A percentile compares a stretch with the other conserved stretches of the same genome.
Evolutionary conservation across 2,888 invertebrate species (phyloP).

Genomic region (Ichneumon xanthorius): DNA sequence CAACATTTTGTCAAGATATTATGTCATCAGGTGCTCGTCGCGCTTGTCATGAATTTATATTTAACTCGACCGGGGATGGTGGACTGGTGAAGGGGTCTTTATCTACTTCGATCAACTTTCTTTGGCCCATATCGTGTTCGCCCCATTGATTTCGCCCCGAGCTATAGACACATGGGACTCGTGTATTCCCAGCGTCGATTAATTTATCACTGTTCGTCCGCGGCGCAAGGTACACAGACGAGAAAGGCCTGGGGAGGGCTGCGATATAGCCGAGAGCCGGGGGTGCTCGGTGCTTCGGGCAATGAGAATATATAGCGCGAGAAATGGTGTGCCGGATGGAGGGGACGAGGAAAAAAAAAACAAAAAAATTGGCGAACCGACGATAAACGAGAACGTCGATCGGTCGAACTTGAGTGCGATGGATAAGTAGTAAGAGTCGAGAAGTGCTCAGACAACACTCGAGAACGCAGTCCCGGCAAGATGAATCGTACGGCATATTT

Average conservation of each 20-base stretch:
- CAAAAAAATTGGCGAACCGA: neutral
- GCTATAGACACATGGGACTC: slow-evolving; percentile 21
- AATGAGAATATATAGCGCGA: slow-evolving; percentile 6
- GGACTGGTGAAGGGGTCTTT: neutral
- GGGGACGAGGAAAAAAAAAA: slow-evolving; percentile 8
- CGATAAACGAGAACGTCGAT: slow-evolving; percentile 1
- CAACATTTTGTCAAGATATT: slow-evolving; percentile 23
- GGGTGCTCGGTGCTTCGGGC: neutral
- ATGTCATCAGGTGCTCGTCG: neutral
- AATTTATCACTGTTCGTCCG: slow-evolving; percentile 29
- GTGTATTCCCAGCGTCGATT: slow-evolving; percentile 6
- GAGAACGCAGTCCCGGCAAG: neutral
- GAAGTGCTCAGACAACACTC: slow-evolving; percentile 23
- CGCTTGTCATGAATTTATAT: slow-evolving; percentile 38
- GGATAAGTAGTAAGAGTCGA: slow-evolving; percentile 33
- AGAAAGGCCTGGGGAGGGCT: neutral
- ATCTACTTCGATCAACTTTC: slow-evolving; percentile 37
- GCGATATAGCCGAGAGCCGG: neutral
- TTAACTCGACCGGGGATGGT: slow-evolving; percentile 11
- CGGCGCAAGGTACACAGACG: slow-evolving; percentile 16
- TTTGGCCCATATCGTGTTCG: slow-evolving; percentile 46
- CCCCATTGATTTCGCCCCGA: slow-evolving; percentile 51
- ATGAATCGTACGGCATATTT: neutral
- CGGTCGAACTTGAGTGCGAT: slow-evolving; percentile 27
- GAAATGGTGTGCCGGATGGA: neutral